These are phyloP conservation scores for Agelas oroides DNA, from an alignment of 37 sponge, comb jelly and placozoan genomes.

Conservation along the genomic window DNA sequence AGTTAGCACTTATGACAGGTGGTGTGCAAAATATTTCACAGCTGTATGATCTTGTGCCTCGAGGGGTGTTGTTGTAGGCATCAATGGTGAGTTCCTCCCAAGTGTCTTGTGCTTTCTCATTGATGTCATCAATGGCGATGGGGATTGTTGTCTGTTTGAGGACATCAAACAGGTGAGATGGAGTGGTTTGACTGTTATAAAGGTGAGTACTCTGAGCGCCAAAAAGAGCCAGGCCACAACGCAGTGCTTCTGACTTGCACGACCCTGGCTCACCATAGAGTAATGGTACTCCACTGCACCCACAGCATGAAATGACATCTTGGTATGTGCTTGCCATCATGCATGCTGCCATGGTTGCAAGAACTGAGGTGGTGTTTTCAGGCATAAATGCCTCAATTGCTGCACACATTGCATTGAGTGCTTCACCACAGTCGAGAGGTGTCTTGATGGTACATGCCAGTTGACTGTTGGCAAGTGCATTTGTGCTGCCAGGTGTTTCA, in stretches of 20 bases:
- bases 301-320: neutral
- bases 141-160: no score
- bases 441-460: neutral
- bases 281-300: neutral
- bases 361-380: neutral
- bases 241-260: neutral
- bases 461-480: neutral
- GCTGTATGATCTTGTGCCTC: no score
- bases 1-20: neutral
- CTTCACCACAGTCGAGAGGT: neutral
- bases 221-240: neutral
- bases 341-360: neutral
- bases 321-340: neutral
- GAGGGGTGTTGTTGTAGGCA: no score
- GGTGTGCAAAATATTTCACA: no score
- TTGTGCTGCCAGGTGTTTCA: neutral
- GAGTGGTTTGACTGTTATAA: no score
- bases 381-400: constrained; percentile 4
- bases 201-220: no score
- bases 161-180: no score
- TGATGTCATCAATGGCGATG: no score
- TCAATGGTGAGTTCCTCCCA: no score
- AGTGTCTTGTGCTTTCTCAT: no score
- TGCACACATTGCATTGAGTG: neutral
- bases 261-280: neutral